Conservation (phyloP, 1,140 invertebrate genomes). For the Plectrocnemia conspersa region DNA sequence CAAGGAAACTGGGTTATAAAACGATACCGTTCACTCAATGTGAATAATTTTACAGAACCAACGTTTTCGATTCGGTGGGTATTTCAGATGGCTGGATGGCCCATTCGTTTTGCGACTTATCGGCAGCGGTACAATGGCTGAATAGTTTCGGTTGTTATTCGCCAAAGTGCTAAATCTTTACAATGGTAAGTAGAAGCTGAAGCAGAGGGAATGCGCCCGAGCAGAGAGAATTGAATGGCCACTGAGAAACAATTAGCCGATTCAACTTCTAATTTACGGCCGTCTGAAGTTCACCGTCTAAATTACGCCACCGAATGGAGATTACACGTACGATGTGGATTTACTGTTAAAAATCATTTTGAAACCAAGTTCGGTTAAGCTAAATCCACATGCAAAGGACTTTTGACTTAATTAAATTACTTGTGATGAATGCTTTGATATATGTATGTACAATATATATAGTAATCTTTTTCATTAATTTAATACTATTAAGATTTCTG, state of each 20-base stretch:
- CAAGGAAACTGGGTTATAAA: constrained; percentile 20
- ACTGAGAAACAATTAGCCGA: constrained; percentile 16
- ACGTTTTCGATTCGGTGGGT: not conserved
- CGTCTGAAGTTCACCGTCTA: not conserved
- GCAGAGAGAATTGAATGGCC: constrained; percentile 11
- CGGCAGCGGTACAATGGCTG: constrained; percentile 1
- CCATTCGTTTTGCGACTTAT: no score
- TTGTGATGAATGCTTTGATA: not conserved
- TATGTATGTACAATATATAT: no score
- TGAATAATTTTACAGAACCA: not conserved
- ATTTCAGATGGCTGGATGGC: not conserved
- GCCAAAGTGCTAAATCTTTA: constrained; percentile 3
- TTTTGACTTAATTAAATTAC: not conserved
- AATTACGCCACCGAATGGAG: not conserved
- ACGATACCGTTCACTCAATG: constrained; percentile 9
- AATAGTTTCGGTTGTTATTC: not conserved
- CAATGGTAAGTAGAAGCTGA: not conserved
- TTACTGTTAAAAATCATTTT: not conserved
- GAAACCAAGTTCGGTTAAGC: not conserved
- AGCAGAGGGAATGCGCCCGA: constrained; percentile 2
- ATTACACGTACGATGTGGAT: not conserved
- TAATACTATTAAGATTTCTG: no score
- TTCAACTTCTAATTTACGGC: constrained; percentile 21
- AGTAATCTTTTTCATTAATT: no score
- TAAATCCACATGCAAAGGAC: not conserved